Evolutionary conservation across 2,113 vertebrate species (phyloP), one percentile per base, ranked within the genome.

Genomic region (Zosterops pallidus): DNA sequence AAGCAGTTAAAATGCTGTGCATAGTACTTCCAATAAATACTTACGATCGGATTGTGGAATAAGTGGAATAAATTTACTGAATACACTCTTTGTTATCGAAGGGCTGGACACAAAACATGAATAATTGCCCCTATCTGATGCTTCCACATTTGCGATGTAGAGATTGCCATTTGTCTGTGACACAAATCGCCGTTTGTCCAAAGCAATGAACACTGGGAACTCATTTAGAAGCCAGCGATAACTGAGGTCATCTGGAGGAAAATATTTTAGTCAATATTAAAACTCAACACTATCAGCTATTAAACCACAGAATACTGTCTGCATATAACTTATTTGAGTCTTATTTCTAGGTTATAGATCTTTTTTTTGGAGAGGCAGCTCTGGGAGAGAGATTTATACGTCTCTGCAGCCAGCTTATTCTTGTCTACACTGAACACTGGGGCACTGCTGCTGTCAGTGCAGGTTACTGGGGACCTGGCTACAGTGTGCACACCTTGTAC

Each of bases 221-320:
- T 99, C 99, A 63, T 99, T 99, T 72, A 99, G 98, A 97, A 99
- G 99, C 99, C 99, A 99, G 94, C 99, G 98, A 87, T 99, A 99
- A 83, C 98, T 99, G 96, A 99, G 98, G 94, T 99, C 98, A 90
- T 98, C 99, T 99, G 89, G 47, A 91, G 81, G 44, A 95, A 96
- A 97, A 83, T 19, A 94, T 78, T 82, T 41, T 12, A 96, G 22
- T 97, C 84, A 97, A 74, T 90, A 95, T 63, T 75, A 72, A 71
- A 87, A 81, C 10, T 1, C 13, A 92, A 50, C 33, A 70, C 23
- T 26, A 90, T 41, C 57, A 56, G 50, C 81, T 91, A 31, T 46
- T 84, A 76, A 89, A n/a, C 23, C 17, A 68, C 6, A 14, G 52
- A 81, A 86, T 23, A 37, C 14, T 31, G 18, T 23, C 47, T 55